Conservation (phyloP, 2,113 vertebrate species). For the Struthio camelus region DNA sequence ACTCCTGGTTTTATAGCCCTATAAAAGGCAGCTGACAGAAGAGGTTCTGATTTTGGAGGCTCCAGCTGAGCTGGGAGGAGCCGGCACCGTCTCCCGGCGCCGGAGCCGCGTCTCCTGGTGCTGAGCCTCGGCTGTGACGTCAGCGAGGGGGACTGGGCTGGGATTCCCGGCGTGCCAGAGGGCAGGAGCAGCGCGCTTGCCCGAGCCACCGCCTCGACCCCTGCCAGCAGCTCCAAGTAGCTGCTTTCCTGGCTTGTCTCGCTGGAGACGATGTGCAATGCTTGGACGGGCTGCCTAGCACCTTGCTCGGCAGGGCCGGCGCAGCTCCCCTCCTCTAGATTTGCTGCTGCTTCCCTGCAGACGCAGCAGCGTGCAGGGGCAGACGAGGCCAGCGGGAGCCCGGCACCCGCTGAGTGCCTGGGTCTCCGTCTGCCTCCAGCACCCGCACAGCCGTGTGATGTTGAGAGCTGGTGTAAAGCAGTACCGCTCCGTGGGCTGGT, state of each 20-base stretch:
- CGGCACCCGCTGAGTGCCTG: not conserved
- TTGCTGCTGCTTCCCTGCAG: not conserved
- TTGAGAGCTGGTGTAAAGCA: not conserved
- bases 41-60: slow-evolving; percentile 67
- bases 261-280: slow-evolving; percentile 10
- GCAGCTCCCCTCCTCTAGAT: not conserved
- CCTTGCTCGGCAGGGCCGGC: not conserved
- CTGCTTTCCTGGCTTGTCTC: slow-evolving; percentile 57
- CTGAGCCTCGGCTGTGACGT: slow-evolving; percentile 41
- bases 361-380: not conserved
- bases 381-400: not conserved
- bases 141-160: slow-evolving; percentile 15
- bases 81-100: not conserved
- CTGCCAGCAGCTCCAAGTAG: slow-evolving; percentile 39
- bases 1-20: slow-evolving; percentile 75
- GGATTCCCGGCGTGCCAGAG: slow-evolving; percentile 50
- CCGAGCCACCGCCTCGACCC: not conserved
- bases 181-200: slow-evolving; percentile 39
- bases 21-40: slow-evolving; percentile 75
- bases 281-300: slow-evolving; percentile 19
- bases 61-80: slow-evolving; percentile 56
- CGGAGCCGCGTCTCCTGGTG: not conserved
- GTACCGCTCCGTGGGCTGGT: not conserved
- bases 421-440: not conserved
- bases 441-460: fast-evolving